Conservation (phyloP, 2,888 invertebrate species). For the Fragum fragum region DNA sequence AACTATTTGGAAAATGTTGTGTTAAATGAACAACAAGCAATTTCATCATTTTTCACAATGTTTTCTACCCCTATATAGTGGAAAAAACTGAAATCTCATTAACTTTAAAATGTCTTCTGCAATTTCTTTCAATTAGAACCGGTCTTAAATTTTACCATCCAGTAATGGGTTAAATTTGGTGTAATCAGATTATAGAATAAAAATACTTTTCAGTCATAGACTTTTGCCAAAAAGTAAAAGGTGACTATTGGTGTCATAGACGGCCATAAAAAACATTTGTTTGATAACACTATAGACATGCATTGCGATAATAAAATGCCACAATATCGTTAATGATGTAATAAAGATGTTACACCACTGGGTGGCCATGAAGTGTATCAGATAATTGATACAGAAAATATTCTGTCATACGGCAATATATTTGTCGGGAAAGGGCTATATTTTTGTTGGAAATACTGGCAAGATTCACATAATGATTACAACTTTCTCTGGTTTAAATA, state of each 20-base stretch:
- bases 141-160: too few species aligned
- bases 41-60: too few species aligned
- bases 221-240: too few species aligned
- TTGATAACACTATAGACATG: slow-evolving; percentile 20
- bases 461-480: slow-evolving; percentile 1
- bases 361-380: background rate
- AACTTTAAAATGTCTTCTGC: too few species aligned
- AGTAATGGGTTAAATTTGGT: too few species aligned
- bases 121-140: too few species aligned
- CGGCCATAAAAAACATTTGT: slow-evolving; percentile 8
- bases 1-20: too few species aligned
- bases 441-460: slow-evolving; percentile 1
- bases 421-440: background rate
- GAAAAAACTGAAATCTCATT: too few species aligned
- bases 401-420: background rate
- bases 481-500: background rate
- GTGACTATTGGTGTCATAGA: background rate
- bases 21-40: too few species aligned
- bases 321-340: slow-evolving; percentile 21
- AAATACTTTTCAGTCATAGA: too few species aligned
- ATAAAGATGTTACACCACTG: slow-evolving; percentile 12
- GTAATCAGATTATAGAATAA: too few species aligned
- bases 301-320: slow-evolving; percentile 19
- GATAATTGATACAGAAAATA: slow-evolving; percentile 11
- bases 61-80: too few species aligned